Conservation (phyloP, 2,113 vertebrate species). For the Myiagra hebetior region DNA sequence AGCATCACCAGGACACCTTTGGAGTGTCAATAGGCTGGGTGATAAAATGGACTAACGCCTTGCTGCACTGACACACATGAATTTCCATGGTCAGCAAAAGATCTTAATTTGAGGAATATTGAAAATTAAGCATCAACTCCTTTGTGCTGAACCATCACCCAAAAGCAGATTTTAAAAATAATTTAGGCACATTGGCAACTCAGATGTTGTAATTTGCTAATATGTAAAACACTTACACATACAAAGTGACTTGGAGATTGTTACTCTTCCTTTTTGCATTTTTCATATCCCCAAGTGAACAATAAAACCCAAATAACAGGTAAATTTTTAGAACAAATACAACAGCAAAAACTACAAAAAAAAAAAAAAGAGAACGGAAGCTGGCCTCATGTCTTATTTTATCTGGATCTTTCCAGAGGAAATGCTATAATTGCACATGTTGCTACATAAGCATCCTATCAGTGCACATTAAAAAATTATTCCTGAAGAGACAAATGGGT, state of each 20-base stretch:
- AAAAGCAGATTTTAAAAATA: not conserved
- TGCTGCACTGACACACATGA: not conserved
- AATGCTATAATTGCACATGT: not conserved
- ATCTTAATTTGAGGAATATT: not conserved
- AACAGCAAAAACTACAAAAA: not conserved
- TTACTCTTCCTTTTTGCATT: not conserved
- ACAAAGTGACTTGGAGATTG: not conserved
- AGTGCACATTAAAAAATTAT: not conserved
- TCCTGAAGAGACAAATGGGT: not conserved
- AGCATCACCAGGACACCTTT: not conserved
- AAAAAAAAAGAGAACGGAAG: not conserved
- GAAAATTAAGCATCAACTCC: not conserved
- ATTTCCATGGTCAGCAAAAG: not conserved
- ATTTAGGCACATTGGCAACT: not conserved
- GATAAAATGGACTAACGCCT: not conserved
- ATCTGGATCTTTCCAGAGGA: not conserved
- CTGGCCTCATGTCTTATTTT: not conserved
- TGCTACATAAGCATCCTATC: not conserved
- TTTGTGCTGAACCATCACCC: not conserved
- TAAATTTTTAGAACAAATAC: not conserved
- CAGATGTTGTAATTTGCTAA: not conserved
- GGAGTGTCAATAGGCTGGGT: not conserved
- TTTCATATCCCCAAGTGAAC: not conserved
- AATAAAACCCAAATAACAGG: not conserved
- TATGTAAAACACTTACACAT: not conserved